Conservation (phyloP, 2,797 vertebrate genomes). For the Chloroceryle inda region DNA sequence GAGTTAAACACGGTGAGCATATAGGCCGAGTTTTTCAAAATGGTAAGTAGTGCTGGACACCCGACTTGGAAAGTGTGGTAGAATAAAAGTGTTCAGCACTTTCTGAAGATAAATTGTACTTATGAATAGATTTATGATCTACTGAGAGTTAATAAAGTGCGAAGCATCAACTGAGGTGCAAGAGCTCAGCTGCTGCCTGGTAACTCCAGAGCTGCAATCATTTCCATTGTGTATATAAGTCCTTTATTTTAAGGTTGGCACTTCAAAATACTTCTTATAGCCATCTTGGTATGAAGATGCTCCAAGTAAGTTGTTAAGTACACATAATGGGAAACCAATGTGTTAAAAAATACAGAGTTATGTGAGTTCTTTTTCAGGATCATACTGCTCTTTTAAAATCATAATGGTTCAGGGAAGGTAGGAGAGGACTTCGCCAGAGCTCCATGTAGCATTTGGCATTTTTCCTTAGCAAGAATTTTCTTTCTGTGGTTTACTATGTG, state of each 20-base stretch:
- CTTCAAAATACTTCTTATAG: constrained; percentile 50
- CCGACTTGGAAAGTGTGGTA: background rate
- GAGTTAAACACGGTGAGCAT: background rate
- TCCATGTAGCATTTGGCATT: constrained; percentile 66
- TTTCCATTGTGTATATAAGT: constrained; percentile 33
- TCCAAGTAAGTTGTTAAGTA: constrained; percentile 30
- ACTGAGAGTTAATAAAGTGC: background rate
- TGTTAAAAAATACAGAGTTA: constrained; percentile 31
- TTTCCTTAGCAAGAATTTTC: constrained; percentile 51
- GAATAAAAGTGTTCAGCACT: background rate
- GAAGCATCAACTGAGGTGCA: background rate
- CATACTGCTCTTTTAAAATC: background rate
- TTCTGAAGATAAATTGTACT: background rate
- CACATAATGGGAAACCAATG: constrained; percentile 8
- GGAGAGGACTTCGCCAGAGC: background rate
- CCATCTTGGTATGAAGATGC: constrained; percentile 49
- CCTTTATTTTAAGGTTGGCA: constrained; percentile 47
- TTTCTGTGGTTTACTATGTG: constrained; percentile 60
- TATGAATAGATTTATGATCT: background rate
- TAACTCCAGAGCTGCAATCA: background rate
- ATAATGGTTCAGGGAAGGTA: constrained; percentile 35
- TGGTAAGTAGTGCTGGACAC: background rate
- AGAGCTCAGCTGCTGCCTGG: constrained; percentile 1
- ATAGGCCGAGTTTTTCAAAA: background rate
- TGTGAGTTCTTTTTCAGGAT: constrained; percentile 29